Percentiles rank a stretch among this genome's conserved stretches.
phyloP scores from a whole-genome alignment of 1,140 invertebrate genomes.

The Magallana ariakensis region DNA sequence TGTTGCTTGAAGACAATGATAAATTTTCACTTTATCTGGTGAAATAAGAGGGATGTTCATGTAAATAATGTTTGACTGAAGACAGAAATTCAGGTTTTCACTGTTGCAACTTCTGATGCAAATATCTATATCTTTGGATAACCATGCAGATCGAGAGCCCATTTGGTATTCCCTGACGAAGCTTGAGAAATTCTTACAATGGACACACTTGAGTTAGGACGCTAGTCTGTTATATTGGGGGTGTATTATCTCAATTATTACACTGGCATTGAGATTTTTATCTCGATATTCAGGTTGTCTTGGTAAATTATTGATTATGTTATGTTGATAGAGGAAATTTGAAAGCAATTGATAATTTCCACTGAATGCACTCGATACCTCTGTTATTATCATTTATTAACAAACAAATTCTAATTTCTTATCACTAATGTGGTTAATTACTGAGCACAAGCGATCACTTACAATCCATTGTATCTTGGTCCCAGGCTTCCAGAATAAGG shows the following conservation, averaged over 20 bases:
- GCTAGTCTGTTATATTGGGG: too few relatives aligned
- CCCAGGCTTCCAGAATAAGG: constrained; percentile 52
- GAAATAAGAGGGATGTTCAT: constrained; percentile 8
- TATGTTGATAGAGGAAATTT: neutral
- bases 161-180: too few relatives aligned
- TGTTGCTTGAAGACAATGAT: constrained; percentile 29
- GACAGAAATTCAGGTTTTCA: constrained; percentile 15
- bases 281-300: neutral
- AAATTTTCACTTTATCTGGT: constrained; percentile 17
- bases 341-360: constrained; percentile 1
- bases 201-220: too few relatives aligned
- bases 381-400: neutral
- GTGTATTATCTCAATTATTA: too few relatives aligned
- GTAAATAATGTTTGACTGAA: neutral
- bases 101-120: neutral
- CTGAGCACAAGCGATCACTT: constrained; percentile 33
- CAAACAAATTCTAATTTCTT: neutral
- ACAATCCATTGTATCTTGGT: constrained; percentile 52
- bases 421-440: neutral
- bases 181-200: too few relatives aligned
- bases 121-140: too few relatives aligned
- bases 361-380: neutral
- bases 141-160: too few relatives aligned
- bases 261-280: too few relatives aligned
- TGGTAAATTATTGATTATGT: too few relatives aligned